Evolutionary conservation across 1,140 invertebrate species (phyloP), one percentile per base, ranked within the genome.

Genomic region (Capitella teleta): DNA sequence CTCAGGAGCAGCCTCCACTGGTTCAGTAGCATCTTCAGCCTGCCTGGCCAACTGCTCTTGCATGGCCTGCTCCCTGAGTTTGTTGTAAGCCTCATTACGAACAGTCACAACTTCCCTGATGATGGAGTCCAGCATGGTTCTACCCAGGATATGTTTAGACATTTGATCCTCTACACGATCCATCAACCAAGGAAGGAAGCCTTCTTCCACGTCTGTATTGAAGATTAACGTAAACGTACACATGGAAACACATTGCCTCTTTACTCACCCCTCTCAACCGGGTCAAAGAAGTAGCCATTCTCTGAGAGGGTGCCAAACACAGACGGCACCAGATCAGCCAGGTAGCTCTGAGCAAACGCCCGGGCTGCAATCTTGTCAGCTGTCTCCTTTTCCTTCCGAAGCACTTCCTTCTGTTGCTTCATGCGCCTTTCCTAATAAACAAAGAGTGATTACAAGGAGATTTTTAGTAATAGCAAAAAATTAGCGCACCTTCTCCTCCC

Each of bases 171-270:
- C 80, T 14, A 91, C 85, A 67, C 87, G 83, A 14, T 81, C 79
- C 68, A 86, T 81, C 52, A 92, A 70, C 87, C 87, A 91, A n/a
- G 86, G 85, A 76, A 89, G 82, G 66, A 89, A 84, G 38, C 79
- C 80, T 58, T 86, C 83, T 61, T 87, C 84, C 40, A 75, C 62
- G 57, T 74, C 73, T 74, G 45, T 8, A n/a, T n/a, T n/a, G n/a
- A n/a, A n/a, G n/a, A n/a, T n/a, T n/a, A n/a, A n/a, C n/a, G n/a
- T n/a, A n/a, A n/a, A n/a, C n/a, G n/a, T n/a, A n/a, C n/a, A n/a
- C n/a, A n/a, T n/a, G n/a, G n/a, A n/a, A n/a, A n/a, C n/a, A n/a
- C n/a, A n/a, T n/a, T n/a, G n/a, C n/a, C n/a, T n/a, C n/a, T n/a
- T n/a, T n/a, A n/a, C n/a, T 40, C 61, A 80, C 83, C 82, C 73